Evolutionary conservation across 1,140 invertebrate species (phyloP), one percentile per base, ranked within the genome.

Genomic region (Vanessa atalanta): DNA sequence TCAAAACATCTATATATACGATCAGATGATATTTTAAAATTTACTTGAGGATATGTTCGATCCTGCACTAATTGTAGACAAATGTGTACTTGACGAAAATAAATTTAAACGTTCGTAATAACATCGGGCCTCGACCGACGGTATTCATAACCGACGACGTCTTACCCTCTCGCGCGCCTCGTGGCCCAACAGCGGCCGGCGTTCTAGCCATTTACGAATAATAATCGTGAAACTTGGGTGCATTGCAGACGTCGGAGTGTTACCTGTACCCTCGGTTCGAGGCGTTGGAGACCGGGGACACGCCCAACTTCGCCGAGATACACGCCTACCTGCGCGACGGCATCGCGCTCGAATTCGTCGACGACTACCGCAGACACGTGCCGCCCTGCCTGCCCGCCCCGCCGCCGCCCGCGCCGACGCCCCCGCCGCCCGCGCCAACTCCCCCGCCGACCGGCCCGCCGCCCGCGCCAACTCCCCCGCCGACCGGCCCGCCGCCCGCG

Each of bases 211-310:
- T 43, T 43, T 3, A 43, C 9, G 37, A 43, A 26, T 26, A 57
- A 16, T 57, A 57, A 57, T 26, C 55, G 23, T 57, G n/a, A 57
- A 8, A 20, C 57, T 61, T 68, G 77, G 78, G 76, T 76, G 80
- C 67, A 20, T 88, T 86, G 81, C 88, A 90, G 87, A 80, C 78
- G 76, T 67, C 78, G 76, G 87, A 90, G 81, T 73, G 79, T 68
- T 86, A 90, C 88, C 85, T 89, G 86, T 83, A 77, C 78, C 89
- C 88, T 81, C 73, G 72, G 60, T 89, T 89, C 85, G 77, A 72
- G 66, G 88, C 84, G 78, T 79, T 91, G 68, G 89, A 90, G 87
- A 53, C 2, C 74, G 88, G 86, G 68, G 84, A 73, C 74, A 88
- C 89, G 80, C 89, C 85, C 75, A 88, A 82, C 84, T 87, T 78